Base-by-base conservation (phyloP, 2,797 vertebrate genomes). In the Tympanoctomys barrerae region DNA sequence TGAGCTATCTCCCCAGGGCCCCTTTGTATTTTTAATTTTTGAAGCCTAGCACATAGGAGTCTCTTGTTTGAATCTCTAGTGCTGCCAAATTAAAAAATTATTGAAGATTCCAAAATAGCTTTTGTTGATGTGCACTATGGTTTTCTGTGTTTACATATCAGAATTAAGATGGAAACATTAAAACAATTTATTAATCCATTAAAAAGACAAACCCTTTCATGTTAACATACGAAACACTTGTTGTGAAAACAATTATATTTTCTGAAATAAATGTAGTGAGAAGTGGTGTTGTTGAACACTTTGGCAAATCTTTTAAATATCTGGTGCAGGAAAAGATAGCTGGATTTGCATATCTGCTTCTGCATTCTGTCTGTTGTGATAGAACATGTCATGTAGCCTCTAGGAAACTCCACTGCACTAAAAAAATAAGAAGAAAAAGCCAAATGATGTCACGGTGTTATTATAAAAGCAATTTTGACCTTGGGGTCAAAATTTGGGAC, bases 221-320 rank as follows among this genome's bases (percentile, higher is more conserved):
- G 36, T 86, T 94, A 42, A 39, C 10, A 57, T 39, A 42, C 36
- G 54, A 8, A 78, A 49, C 7, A 39, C 59, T 78, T 62, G 78
- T 87, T 91, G 79, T 80, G 8, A 70, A 39, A 86, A 52, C 0
- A 46, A 10, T 61, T 89, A 33, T 36, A 80, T 94, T 89, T 94
- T 83, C 36, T 70, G 90, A 87, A 91, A 79, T 57, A 93, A 87
- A 46, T 49, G 52, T 16, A 80, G 39, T 52, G 57, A 94, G 90
- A 90, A 31, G 39, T 54, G 18, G 1, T 18, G 26, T 79, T 31
- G 21, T 57, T 79, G 68, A 39, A 87, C 33, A 64, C 31, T 42
- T 87, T 42, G 83, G 36, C 42, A 83, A 92, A 80, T 83, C 75
- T 94, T 90, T 86, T 54, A 62, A 57, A 46, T 88, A 73, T 49